Conservation (phyloP, 2,888 invertebrate genomes). For the Eucriotettix oculatus region DNA sequence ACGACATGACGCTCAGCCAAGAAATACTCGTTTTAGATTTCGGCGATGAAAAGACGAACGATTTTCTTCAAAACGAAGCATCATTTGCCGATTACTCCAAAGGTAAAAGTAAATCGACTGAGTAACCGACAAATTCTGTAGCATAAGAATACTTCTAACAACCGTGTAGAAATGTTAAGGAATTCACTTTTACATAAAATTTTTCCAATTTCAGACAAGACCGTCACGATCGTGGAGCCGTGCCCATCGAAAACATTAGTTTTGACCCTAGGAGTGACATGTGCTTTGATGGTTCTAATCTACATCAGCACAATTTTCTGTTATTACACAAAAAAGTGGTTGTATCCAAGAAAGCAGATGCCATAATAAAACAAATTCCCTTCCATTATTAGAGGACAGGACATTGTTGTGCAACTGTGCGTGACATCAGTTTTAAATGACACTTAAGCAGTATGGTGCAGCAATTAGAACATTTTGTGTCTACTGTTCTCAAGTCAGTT, state of each 20-base stretch:
- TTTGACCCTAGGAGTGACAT: conserved; percentile 77
- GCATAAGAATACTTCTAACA: not conserved
- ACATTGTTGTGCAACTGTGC: not conserved
- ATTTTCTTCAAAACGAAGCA: conserved; percentile 61
- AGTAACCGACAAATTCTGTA: not conserved
- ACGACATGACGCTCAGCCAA: conserved; percentile 84
- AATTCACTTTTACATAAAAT: not conserved
- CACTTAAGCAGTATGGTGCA: not conserved
- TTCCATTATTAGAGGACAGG: not conserved
- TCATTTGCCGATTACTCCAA: conserved; percentile 53
- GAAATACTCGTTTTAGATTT: conserved; percentile 87
- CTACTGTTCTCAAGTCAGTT: too few relatives aligned
- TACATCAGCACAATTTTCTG: conserved; percentile 85
- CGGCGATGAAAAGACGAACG: conserved; percentile 74
- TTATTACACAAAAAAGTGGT: conserved; percentile 87
- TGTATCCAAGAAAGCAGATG: conserved; percentile 59
- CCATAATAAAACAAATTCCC: conserved; percentile 35
- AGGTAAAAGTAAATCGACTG: conserved; percentile 30
- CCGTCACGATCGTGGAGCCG: conserved; percentile 76
- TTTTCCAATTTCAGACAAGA: conserved; percentile 48
- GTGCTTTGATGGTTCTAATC: conserved; percentile 71
- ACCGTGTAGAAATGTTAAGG: not conserved
- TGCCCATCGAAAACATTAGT: conserved; percentile 86
- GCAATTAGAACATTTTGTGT: too few relatives aligned
- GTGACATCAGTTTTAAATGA: not conserved